Percentiles rank a stretch among this genome's conserved stretches.
These are phyloP conservation scores for Megalonaias nervosa DNA, from an alignment of 1,140 invertebrate genomes.

Conservation along the genomic window DNA sequence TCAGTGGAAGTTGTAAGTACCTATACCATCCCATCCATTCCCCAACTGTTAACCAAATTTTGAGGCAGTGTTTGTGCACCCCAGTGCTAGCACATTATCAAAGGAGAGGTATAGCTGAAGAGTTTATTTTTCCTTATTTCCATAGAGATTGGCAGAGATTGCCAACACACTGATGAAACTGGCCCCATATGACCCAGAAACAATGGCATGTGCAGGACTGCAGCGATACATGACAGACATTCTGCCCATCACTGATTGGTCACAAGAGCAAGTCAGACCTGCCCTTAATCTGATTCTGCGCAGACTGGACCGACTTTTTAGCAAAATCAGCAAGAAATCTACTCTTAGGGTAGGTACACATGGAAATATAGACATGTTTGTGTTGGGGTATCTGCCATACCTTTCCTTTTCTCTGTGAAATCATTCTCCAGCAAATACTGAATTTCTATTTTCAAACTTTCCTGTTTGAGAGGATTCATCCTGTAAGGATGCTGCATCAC, in stretches of 20 bases:
- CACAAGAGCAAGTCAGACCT: conserved; percentile 92
- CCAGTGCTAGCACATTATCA: no score
- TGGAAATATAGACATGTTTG: not conserved
- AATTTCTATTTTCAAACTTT: no score
- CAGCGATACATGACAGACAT: conserved; percentile 92
- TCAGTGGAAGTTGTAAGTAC: no score
- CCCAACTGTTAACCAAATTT: no score
- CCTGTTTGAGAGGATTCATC: no score
- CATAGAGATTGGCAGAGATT: conserved; percentile 94
- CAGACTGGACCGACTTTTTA: conserved; percentile 96
- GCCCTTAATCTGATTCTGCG: conserved; percentile 93
- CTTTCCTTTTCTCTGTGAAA: no score
- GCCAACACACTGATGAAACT: conserved; percentile 97
- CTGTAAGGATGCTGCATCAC: no score
- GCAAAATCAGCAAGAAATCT: conserved; percentile 97
- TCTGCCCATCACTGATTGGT: conserved; percentile 96
- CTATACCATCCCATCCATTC: no score
- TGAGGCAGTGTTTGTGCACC: no score
- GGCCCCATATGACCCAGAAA: conserved; percentile 96
- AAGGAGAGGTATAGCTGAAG: no score
- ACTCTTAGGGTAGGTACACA: conserved; percentile 53
- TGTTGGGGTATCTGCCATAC: not conserved
- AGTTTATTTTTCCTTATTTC: conserved; percentile 43
- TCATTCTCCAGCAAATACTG: no score
- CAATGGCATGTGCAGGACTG: conserved; percentile 90